Conservation (phyloP, 1,140 invertebrate genomes). For the Chionoecetes opilio region DNA sequence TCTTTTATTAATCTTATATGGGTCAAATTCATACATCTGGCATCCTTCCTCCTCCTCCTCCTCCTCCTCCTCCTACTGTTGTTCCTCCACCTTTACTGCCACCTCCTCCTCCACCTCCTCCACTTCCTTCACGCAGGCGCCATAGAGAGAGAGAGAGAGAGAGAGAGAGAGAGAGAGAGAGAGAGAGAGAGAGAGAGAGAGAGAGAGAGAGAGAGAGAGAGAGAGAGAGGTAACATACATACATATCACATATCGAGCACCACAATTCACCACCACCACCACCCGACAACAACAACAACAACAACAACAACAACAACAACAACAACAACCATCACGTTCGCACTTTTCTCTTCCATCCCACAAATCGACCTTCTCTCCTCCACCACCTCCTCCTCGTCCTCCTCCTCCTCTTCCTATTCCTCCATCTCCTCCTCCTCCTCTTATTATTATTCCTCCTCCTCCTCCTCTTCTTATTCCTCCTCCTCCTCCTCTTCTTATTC, state of each 20-base stretch:
- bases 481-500: too few species aligned
- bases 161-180: constrained; percentile 27
- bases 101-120: neutral
- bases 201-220: neutral
- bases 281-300: neutral
- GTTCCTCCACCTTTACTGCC: too few species aligned
- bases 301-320: constrained; percentile 19
- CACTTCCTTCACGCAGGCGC: constrained; percentile 14
- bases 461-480: too few species aligned
- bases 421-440: too few species aligned
- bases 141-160: neutral
- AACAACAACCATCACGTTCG: neutral
- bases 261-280: too few species aligned
- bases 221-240: neutral
- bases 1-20: neutral
- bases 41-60: constrained; percentile 17
- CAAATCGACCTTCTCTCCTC: too few species aligned
- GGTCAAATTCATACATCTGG: neutral
- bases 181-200: constrained; percentile 13
- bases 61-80: neutral
- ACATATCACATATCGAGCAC: neutral
- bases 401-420: too few species aligned
- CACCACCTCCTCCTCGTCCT: neutral
- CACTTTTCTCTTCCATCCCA: too few species aligned
- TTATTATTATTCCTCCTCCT: too few species aligned